Conservation (phyloP, 2,797 vertebrate species). For the Okamejei kenojei region DNA sequence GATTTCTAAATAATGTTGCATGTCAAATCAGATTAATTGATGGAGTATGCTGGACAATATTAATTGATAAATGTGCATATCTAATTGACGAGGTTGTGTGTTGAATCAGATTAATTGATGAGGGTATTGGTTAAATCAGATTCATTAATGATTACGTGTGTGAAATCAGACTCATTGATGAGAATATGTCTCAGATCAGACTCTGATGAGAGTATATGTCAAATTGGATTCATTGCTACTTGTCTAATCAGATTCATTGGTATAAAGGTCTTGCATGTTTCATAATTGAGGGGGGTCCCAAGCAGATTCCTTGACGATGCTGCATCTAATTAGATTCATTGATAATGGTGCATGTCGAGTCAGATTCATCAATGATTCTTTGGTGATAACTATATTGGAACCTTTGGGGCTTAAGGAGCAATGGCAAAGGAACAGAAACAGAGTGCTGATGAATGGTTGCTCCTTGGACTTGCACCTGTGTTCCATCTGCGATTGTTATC, state of each 20-base stretch:
- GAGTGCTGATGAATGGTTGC: no score
- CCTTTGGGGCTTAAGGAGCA: no score
- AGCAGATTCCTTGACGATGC: not conserved
- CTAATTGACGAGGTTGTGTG: not conserved
- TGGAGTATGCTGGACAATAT: no score
- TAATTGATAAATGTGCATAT: no score
- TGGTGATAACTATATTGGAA: no score
- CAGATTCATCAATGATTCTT: not conserved
- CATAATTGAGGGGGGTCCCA: not conserved
- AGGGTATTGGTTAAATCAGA: not conserved
- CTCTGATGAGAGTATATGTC: not conserved
- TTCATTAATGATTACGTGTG: not conserved
- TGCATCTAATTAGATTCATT: not conserved
- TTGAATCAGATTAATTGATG: not conserved
- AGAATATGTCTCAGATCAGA: not conserved
- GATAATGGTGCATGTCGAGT: not conserved
- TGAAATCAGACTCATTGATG: not conserved
- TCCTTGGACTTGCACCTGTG: no score
- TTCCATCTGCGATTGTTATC: no score
- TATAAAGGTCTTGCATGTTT: not conserved
- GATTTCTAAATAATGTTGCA: not conserved
- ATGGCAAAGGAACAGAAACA: no score
- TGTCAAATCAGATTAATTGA: not conserved
- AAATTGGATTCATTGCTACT: not conserved
- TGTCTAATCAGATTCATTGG: not conserved